Evolutionary conservation across 2,113 vertebrate genomes (phyloP), one percentile per base, ranked within the genome.

Genomic region (Leptosomus discolor): DNA sequence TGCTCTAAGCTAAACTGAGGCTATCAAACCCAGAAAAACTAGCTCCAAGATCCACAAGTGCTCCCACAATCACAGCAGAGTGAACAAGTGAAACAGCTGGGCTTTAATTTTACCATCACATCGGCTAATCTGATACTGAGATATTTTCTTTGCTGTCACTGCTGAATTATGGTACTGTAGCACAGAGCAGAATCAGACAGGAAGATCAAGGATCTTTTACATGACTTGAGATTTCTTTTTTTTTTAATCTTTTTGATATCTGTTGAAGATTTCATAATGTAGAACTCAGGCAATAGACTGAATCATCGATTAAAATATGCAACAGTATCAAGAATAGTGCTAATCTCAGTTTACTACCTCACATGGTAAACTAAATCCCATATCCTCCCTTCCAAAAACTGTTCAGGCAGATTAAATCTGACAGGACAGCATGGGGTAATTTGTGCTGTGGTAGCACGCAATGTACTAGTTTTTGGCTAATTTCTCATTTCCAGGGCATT

Each of bases 401-500:
- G 63, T 91, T 93, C 87, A 75, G 30, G 54, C 65, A 91, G 97
- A 96, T 95, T 87, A 97, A 95, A 98, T 97, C 96, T 96, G 97
- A 96, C 94, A 94, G 94, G 82, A 76, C 95, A 96, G 88, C 87
- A 95, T 81, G 95, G 97, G 97, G 85, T 92, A 95, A 97, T 95
- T 96, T 97, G 95, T 96, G 88, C 85, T 87, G n/a, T 90, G 80
- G 92, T 94, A 83, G 91, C 89, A 91, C 80, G 77, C 68, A 86
- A 93, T 92, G 93, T 94, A 97, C 96, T 96, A 93, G 81, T 84
- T 96, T 93, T 93, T 91, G 97, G 94, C 96, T 88, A 96, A 95
- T 95, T 94, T 96, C 97, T 96, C 79, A 96, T 97, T 97, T 97
- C 80, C 78, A 69, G 63, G 54, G 87, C 68, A 93, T 97, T 94